Conservation (phyloP, 2,113 vertebrate genomes). For the Bubo scandiacus region DNA sequence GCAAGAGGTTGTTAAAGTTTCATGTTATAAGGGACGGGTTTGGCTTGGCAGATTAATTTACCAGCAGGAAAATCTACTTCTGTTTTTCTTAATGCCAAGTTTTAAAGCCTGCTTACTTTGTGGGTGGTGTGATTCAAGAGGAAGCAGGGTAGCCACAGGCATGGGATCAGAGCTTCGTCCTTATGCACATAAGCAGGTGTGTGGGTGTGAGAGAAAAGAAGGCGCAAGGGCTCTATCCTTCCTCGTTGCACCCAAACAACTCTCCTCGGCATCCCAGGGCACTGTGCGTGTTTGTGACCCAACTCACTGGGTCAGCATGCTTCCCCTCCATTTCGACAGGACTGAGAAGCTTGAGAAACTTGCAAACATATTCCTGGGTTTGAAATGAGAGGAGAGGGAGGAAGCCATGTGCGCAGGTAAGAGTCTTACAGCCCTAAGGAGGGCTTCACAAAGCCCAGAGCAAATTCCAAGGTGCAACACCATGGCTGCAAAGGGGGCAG, state of each 20-base stretch:
- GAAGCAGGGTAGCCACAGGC: conserved; percentile 51
- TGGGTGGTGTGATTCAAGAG: conserved; percentile 55
- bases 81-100: conserved; percentile 55
- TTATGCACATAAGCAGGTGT: background rate
- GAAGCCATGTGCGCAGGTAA: background rate
- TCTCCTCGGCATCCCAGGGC: accelerated
- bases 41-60: conserved; percentile 50
- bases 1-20: conserved; percentile 54
- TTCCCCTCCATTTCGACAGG: background rate
- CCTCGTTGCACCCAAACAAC: background rate
- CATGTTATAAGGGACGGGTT: conserved; percentile 29
- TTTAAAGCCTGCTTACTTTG: conserved; percentile 49
- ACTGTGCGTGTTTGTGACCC: accelerated
- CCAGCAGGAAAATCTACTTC: conserved; percentile 50
- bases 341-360: background rate
- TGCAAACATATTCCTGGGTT: background rate
- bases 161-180: conserved; percentile 35
- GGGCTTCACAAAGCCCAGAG: background rate
- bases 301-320: background rate
- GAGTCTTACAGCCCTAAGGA: background rate
- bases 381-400: background rate
- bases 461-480: background rate
- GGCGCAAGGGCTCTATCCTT: background rate
- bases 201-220: conserved; percentile 54
- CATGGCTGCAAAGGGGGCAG: accelerated